These are phyloP conservation scores for Tiaroga cobitis DNA, from an alignment of 2,797 vertebrate genomes.

Conservation along the genomic window DNA sequence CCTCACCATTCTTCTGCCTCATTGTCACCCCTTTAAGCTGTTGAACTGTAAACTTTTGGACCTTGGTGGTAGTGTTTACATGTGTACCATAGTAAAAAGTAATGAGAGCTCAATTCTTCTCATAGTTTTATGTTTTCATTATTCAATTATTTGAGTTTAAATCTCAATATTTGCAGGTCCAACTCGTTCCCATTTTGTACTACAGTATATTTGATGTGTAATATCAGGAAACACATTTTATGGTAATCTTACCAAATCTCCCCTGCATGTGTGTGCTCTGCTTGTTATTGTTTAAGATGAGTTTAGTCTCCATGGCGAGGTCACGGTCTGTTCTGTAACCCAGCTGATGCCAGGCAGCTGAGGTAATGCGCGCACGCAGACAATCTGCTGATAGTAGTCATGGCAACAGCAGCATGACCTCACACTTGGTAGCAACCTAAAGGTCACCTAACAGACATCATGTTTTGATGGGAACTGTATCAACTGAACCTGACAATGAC, in stretches of 20 bases:
- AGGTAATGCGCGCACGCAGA: constrained; percentile 79
- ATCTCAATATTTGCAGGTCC: not conserved
- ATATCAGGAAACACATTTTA: constrained; percentile 13
- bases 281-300: constrained; percentile 71
- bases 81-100: not conserved
- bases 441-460: constrained; percentile 73
- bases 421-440: constrained; percentile 80
- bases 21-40: constrained; percentile 27
- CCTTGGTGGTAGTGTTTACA: not conserved
- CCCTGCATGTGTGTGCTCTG: constrained; percentile 33
- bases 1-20: constrained; percentile 17
- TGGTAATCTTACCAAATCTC: constrained; percentile 18
- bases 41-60: constrained; percentile 29
- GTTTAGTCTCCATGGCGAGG: constrained; percentile 74
- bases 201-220: not conserved
- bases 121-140: not conserved
- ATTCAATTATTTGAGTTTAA: not conserved
- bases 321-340: constrained; percentile 81
- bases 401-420: constrained; percentile 81
- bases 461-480: constrained; percentile 65
- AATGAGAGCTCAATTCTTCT: not conserved
- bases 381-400: constrained; percentile 80
- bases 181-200: not conserved
- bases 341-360: constrained; percentile 80
- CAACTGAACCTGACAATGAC: constrained; percentile 63